Percentiles rank a stretch among this genome's conserved stretches.
Conservation (phyloP, 2,888 invertebrate species). For the Margaritifera margaritifera region DNA sequence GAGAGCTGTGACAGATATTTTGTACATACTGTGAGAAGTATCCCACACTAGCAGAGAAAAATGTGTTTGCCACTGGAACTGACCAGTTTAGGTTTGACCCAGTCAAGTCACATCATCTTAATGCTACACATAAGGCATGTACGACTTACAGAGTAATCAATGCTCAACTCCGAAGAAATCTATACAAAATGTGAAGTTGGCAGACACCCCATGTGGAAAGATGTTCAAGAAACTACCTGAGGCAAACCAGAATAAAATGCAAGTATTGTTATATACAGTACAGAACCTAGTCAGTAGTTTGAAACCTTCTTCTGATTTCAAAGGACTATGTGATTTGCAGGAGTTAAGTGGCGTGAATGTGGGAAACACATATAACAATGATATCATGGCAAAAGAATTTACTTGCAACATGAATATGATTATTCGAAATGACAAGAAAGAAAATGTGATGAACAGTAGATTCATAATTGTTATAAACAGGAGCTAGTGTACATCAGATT, state of each 20-base stretch:
- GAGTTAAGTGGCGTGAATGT: not conserved
- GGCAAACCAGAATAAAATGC: constrained; percentile 4
- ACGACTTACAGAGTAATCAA: no score
- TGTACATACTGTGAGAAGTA: no score
- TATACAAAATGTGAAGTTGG: not conserved
- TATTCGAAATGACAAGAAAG: not conserved
- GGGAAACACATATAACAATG: not conserved
- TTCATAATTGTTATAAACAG: not conserved
- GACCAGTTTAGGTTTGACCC: no score
- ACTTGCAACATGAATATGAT: not conserved
- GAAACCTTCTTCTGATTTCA: constrained; percentile 4
- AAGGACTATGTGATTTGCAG: no score
- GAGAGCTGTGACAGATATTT: no score
- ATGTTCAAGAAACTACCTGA: no score
- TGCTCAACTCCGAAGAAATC: no score
- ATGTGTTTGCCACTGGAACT: no score
- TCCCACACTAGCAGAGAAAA: no score
- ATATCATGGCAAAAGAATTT: not conserved
- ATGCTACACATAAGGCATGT: no score
- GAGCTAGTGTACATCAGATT: constrained; percentile 6
- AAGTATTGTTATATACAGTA: not conserved
- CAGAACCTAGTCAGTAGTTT: not conserved
- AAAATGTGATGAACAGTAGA: not conserved
- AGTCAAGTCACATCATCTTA: no score
- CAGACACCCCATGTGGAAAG: no score